Percentiles rank a stretch among this genome's conserved stretches.
Conservation (phyloP, 2,797 vertebrate species). For the Danio choprae region DNA sequence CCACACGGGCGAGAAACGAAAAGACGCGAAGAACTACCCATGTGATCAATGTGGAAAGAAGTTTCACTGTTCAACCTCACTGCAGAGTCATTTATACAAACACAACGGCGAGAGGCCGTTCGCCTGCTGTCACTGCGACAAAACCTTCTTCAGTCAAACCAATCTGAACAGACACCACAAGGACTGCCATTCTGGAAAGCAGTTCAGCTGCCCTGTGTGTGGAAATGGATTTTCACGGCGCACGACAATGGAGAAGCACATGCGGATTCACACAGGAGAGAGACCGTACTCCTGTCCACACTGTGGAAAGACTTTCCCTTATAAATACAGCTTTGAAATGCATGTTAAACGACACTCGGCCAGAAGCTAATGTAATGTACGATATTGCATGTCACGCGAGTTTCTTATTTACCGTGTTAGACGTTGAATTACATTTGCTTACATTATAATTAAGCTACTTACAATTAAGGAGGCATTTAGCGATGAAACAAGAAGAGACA, state of each 20-base stretch:
- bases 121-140: neutral
- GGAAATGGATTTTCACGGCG: neutral
- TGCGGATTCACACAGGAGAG: conserved; percentile 33
- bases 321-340: neutral
- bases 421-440: no score
- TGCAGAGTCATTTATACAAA: neutral
- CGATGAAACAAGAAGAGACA: no score
- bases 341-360: conserved; percentile 8
- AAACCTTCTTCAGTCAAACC: neutral
- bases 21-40: no score
- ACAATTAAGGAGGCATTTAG: no score
- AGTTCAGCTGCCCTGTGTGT: neutral
- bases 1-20: no score
- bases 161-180: neutral
- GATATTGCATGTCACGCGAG: neutral
- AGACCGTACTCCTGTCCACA: conserved; percentile 15
- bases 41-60: no score
- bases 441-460: no score
- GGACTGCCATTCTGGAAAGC: conserved; percentile 6
- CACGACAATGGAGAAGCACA: conserved; percentile 7
- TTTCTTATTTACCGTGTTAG: neutral
- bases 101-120: neutral
- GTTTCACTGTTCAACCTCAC: no score
- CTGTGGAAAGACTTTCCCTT: conserved; percentile 21
- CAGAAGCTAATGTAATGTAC: neutral